Percentiles rank a stretch among this genome's conserved stretches.
phyloP scores from a whole-genome alignment of 2,113 vertebrate genomes.

The Gorsachius goisagi region DNA sequence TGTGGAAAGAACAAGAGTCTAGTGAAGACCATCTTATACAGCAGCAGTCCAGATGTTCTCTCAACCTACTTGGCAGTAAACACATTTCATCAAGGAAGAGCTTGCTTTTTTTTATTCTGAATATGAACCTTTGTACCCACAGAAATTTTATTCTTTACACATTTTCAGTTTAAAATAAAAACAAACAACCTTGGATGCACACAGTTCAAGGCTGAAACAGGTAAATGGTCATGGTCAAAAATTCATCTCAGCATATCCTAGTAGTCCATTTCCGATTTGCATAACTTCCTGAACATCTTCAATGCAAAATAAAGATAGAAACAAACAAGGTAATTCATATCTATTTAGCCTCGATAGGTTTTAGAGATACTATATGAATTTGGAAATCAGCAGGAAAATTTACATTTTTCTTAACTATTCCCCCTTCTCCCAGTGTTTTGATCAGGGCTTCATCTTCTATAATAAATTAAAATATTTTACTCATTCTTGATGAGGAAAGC shows the following conservation, averaged over 20 bases:
- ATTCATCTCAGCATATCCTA: neutral
- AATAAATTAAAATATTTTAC: neutral
- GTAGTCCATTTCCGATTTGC: neutral
- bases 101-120: neutral
- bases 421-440: neutral
- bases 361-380: neutral
- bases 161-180: neutral
- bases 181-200: neutral
- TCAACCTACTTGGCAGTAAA: conserved; percentile 21
- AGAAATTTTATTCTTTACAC: neutral
- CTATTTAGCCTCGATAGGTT: neutral
- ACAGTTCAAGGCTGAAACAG: conserved; percentile 17
- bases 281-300: conserved; percentile 6
- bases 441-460: neutral
- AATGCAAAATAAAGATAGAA: neutral
- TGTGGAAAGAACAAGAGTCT: neutral
- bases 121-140: neutral
- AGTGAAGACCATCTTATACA: neutral
- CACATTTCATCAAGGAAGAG: neutral
- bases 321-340: neutral
- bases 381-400: neutral
- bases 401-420: neutral
- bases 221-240: conserved; percentile 10
- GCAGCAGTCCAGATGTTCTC: neutral
- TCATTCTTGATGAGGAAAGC: neutral